Conservation (phyloP, 2,888 invertebrate species). For the Phragmatobia fuliginosa region DNA sequence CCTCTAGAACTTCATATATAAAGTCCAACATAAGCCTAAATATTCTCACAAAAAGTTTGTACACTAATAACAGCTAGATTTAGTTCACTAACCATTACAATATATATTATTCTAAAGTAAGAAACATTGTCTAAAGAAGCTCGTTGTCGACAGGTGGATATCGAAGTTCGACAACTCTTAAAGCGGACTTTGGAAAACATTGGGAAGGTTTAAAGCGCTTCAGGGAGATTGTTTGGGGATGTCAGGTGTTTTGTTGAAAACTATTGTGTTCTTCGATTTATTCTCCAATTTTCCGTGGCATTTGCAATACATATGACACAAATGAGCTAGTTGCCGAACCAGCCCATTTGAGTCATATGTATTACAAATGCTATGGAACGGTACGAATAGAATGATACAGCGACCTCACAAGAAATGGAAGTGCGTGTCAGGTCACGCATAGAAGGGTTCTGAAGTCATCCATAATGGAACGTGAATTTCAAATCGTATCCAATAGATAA, state of each 20-base stretch:
- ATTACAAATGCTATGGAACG: no score
- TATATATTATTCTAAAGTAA: neutral
- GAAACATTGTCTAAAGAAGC: conserved; percentile 13
- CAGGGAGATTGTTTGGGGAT: conserved; percentile 11
- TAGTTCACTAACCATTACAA: neutral
- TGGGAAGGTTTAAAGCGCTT: conserved; percentile 36
- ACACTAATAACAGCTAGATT: neutral
- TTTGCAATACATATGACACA: no score
- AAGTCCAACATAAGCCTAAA: neutral
- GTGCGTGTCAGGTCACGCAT: no score
- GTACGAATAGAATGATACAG: no score
- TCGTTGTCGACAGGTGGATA: conserved; percentile 49
- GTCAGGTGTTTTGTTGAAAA: conserved; percentile 22
- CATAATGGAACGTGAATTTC: no score
- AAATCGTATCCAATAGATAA: no score
- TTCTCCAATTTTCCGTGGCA: no score
- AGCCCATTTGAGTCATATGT: no score
- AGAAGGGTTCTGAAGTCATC: no score
- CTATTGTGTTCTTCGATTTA: neutral
- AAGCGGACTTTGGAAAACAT: conserved; percentile 55
- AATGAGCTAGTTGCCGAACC: no score
- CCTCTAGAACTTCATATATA: neutral
- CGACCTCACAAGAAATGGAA: no score
- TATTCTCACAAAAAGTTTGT: neutral
- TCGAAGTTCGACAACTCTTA: conserved; percentile 57